Conservation (phyloP, 1,140 invertebrate genomes). For the Goniozus legneri region DNA sequence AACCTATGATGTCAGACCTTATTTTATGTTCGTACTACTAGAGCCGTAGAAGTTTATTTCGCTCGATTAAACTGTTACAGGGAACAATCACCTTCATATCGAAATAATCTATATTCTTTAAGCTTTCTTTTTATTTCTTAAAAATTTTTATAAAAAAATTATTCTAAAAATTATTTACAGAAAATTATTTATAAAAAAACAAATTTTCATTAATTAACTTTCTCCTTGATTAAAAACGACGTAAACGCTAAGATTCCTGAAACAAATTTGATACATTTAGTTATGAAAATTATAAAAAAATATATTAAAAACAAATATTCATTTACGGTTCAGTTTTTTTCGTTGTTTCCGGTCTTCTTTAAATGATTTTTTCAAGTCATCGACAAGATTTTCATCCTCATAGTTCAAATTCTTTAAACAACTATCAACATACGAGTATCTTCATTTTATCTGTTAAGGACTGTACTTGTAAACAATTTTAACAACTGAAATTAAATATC, state of each 20-base stretch:
- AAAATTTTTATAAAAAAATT: too few relatives aligned
- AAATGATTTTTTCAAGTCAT: conserved; percentile 23
- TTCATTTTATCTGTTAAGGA: conserved; percentile 14
- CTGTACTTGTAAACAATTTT: too few relatives aligned
- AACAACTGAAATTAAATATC: background rate
- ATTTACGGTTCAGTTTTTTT: conserved; percentile 23
- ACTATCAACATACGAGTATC: conserved; percentile 20
- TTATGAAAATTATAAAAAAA: conserved; percentile 1
- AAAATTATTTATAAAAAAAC: too few relatives aligned
- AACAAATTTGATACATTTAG: conserved; percentile 14
- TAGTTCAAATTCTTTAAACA: conserved; percentile 25
- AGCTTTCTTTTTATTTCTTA: too few relatives aligned
- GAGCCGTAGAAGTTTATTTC: too few relatives aligned
- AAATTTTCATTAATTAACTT: too few relatives aligned
- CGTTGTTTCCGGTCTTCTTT: conserved; percentile 14
- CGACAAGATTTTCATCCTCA: conserved; percentile 17
- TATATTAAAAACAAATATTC: conserved; percentile 1
- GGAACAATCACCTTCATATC: too few relatives aligned
- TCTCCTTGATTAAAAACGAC: conserved; percentile 28
- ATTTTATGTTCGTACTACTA: too few relatives aligned
- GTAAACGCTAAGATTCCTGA: conserved; percentile 30
- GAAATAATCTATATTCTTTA: too few relatives aligned
- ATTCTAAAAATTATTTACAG: too few relatives aligned
- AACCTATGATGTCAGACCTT: too few relatives aligned
- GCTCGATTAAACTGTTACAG: too few relatives aligned